Conservation (phyloP, 1,140 invertebrate species). For the Trypoxylus dichotomus region DNA sequence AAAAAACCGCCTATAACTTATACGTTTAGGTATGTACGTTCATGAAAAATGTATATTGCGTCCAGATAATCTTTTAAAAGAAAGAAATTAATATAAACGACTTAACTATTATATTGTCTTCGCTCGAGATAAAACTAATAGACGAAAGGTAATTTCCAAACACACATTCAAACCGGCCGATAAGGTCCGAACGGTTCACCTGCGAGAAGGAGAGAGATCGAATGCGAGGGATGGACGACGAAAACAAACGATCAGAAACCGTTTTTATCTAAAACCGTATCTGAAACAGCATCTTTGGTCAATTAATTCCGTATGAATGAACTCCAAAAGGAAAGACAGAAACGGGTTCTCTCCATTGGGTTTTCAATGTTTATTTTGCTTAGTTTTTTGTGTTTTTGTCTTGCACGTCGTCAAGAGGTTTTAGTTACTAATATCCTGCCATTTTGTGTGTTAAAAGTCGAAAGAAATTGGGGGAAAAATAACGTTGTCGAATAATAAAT, state of each 20-base stretch:
- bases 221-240: not conserved
- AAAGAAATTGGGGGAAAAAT: too few species aligned
- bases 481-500: too few species aligned
- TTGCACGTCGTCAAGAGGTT: not conserved
- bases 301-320: slow-evolving; percentile 24
- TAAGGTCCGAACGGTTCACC: not conserved
- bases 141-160: slow-evolving; percentile 18
- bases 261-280: slow-evolving; percentile 24
- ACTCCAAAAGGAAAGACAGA: slow-evolving; percentile 6
- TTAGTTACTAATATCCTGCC: not conserved
- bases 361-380: not conserved
- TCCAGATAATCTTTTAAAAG: not conserved
- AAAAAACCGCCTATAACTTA: not conserved
- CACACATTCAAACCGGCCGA: not conserved
- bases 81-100: slow-evolving; percentile 20
- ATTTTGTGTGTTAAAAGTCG: not conserved
- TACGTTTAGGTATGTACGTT: not conserved
- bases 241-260: slow-evolving; percentile 20
- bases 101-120: slow-evolving; percentile 24
- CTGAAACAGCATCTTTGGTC: slow-evolving; percentile 21
- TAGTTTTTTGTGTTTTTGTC: not conserved
- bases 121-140: slow-evolving; percentile 19
- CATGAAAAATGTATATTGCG: not conserved
- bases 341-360: not conserved
- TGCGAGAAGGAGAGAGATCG: not conserved